Evolutionary conservation across 2,888 invertebrate genomes (phyloP).

Genomic region (Agriotes lineatus): DNA sequence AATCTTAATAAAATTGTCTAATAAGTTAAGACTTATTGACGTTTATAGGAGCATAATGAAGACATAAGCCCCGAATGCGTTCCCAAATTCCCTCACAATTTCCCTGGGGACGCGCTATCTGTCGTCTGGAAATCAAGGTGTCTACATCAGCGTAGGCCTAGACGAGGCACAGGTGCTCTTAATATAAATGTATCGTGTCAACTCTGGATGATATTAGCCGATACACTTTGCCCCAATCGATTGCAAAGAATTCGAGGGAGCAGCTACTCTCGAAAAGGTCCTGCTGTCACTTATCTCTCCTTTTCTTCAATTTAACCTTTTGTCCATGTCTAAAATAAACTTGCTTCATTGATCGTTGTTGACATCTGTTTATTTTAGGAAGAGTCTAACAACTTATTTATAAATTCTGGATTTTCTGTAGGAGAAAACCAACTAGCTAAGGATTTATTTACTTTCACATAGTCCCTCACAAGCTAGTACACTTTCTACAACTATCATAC

Average conservation of each 20-base stretch:
- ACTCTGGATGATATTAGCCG: slow-evolving; percentile 24
- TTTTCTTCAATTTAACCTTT: no score
- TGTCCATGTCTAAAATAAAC: no score
- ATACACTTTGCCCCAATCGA: slow-evolving; percentile 21
- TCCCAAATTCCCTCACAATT: slow-evolving; percentile 55
- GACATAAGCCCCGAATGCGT: slow-evolving; percentile 56
- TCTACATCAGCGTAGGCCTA: slow-evolving; percentile 31
- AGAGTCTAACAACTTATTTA: no score
- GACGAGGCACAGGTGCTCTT: slow-evolving; percentile 38
- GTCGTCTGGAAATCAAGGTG: slow-evolving; percentile 46
- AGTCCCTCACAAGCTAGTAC: no score
- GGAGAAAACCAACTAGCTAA: no score
- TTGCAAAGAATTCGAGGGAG: slow-evolving; percentile 14
- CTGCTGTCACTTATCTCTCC: not conserved
- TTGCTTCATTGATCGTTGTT: no score
- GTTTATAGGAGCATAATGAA: slow-evolving; percentile 59
- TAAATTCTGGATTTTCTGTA: no score
- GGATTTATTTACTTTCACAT: no score
- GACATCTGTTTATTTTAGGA: not conserved
- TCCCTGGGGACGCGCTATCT: slow-evolving; percentile 51
- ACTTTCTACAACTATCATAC: no score
- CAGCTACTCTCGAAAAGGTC: not conserved
- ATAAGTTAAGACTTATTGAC: slow-evolving; percentile 57
- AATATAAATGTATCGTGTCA: slow-evolving; percentile 40
- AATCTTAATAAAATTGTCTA: slow-evolving; percentile 50